Conservation (phyloP, 2,113 vertebrate species). For the Trinectes maculatus region DNA sequence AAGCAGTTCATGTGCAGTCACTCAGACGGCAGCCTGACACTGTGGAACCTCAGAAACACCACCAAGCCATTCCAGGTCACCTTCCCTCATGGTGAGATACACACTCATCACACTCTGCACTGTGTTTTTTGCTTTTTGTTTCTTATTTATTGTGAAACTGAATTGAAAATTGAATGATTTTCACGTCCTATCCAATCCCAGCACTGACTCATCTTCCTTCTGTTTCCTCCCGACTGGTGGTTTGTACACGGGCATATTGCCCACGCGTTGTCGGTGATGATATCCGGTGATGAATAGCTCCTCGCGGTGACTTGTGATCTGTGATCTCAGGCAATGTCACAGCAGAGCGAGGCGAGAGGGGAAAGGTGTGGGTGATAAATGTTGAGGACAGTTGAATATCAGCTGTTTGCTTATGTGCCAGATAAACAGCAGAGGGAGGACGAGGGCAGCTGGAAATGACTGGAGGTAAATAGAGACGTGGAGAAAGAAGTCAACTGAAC, state of each 20-base stretch:
- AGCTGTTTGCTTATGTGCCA: background rate
- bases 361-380: background rate
- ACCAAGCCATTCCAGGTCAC: constrained; percentile 95
- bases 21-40: constrained; percentile 95
- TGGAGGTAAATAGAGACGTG: background rate
- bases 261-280: constrained; percentile 1
- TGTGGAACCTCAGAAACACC: constrained; percentile 96
- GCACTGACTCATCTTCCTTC: background rate
- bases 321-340: constrained; percentile 25
- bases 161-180: constrained; percentile 6
- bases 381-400: background rate
- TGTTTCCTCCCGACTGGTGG: background rate
- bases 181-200: background rate
- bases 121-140: background rate
- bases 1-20: constrained; percentile 99
- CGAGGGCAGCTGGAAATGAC: background rate
- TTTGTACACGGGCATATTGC: background rate
- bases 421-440: background rate
- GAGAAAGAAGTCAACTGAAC: background rate
- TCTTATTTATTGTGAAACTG: background rate
- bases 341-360: background rate
- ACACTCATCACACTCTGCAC: background rate
- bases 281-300: constrained; percentile 1
- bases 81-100: constrained; percentile 93
- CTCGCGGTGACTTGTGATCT: constrained; percentile 19